phyloP scores from a whole-genome alignment of 2,797 vertebrate genomes.

The Heteromormyrus szaboi region DNA sequence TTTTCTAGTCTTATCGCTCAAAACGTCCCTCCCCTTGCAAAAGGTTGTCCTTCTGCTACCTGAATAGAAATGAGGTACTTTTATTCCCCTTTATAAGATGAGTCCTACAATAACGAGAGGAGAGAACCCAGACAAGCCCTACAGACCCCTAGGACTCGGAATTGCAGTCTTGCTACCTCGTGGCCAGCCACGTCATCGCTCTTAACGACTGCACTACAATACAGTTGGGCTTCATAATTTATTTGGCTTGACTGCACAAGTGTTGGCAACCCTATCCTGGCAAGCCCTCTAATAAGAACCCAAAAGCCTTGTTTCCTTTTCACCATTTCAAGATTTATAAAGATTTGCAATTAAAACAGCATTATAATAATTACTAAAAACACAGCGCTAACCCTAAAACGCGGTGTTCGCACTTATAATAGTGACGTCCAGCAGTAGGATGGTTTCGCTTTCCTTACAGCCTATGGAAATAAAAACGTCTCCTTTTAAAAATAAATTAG shows the following conservation, averaged over 20 bases:
- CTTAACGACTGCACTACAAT: constrained; percentile 25
- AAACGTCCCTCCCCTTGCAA: neutral
- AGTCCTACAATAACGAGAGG: neutral
- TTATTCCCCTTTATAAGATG: neutral
- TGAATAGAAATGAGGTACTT: constrained; percentile 1
- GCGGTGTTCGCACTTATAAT: constrained; percentile 51
- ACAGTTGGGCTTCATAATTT: constrained; percentile 30
- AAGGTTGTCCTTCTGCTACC: neutral
- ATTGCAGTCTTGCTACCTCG: constrained; percentile 18
- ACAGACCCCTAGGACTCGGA: neutral
- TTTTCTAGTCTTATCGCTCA: neutral
- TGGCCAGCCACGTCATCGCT: constrained; percentile 21
- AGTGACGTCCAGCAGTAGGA: constrained; percentile 66
- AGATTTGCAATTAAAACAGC: constrained; percentile 72
- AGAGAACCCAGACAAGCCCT: neutral
- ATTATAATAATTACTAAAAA: constrained; percentile 68
- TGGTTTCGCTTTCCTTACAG: constrained; percentile 23
- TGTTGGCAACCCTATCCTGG: constrained; percentile 16
- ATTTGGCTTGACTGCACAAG: constrained; percentile 37
- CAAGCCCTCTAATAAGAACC: constrained; percentile 59
- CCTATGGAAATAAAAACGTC: neutral
- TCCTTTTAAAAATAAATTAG: constrained; percentile 26
- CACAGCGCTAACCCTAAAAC: constrained; percentile 57
- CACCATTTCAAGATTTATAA: constrained; percentile 45
- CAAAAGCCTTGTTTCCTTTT: constrained; percentile 86